Conservation (phyloP, 2,888 invertebrate genomes). For the Litoditis marina region DNA sequence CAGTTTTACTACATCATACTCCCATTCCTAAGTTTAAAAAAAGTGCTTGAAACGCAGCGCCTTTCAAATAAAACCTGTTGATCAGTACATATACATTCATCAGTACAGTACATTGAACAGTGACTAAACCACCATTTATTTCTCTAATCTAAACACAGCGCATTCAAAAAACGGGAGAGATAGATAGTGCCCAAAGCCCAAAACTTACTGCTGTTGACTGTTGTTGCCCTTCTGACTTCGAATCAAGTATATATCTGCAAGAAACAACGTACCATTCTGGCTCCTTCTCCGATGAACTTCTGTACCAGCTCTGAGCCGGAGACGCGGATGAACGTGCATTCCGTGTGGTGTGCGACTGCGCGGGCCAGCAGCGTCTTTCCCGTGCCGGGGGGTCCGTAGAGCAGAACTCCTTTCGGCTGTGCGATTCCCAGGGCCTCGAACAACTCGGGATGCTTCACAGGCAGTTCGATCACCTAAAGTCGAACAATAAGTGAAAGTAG, state of each 20-base stretch:
- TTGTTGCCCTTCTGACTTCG: background rate
- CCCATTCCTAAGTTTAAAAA: too few relatives aligned
- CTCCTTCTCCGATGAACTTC: slow-evolving; percentile 98
- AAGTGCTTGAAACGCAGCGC: too few relatives aligned
- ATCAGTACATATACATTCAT: too few relatives aligned
- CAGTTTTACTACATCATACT: too few relatives aligned
- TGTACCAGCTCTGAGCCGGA: slow-evolving; percentile 98
- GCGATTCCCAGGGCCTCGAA: slow-evolving; percentile 98
- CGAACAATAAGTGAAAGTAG: background rate
- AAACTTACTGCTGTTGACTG: background rate
- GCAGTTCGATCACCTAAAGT: slow-evolving; percentile 79
- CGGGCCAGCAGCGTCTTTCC: slow-evolving; percentile 94
- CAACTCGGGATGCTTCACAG: slow-evolving; percentile 98
- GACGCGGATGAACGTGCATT: slow-evolving; percentile 97
- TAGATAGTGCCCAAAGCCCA: too few relatives aligned
- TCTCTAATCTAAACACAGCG: too few relatives aligned
- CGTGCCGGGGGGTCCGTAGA: slow-evolving; percentile 94
- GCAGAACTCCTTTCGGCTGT: slow-evolving; percentile 88
- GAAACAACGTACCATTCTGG: slow-evolving; percentile 84
- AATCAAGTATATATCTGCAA: too few relatives aligned
- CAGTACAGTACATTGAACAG: too few relatives aligned
- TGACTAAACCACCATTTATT: too few relatives aligned
- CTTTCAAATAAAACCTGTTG: too few relatives aligned
- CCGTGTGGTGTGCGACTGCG: slow-evolving; percentile 98
- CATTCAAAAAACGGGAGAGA: too few relatives aligned